A percentile compares a stretch with the other conserved stretches of the same genome.
Conservation (phyloP, 2,888 invertebrate species). For the Serrognathus titanus region DNA sequence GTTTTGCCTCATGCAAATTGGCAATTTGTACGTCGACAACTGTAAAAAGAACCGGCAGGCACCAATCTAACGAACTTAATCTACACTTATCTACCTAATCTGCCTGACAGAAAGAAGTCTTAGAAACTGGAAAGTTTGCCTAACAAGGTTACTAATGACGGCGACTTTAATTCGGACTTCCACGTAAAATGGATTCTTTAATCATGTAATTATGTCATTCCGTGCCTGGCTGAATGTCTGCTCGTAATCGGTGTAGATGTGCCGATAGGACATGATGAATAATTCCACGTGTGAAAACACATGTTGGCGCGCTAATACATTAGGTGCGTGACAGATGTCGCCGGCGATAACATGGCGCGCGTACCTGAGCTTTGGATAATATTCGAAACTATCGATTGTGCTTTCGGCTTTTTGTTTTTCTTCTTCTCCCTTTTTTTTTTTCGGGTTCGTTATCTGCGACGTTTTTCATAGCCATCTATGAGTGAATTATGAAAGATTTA, state of each 20-base stretch:
- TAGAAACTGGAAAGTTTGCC: constrained; percentile 16
- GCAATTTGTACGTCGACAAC: constrained; percentile 27
- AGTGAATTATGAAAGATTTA: too few relatives aligned
- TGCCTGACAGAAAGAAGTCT: constrained; percentile 17
- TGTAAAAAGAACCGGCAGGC: constrained; percentile 17
- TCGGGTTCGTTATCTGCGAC: too few relatives aligned
- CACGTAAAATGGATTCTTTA: constrained; percentile 36
- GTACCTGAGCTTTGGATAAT: constrained; percentile 4
- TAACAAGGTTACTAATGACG: constrained; percentile 20
- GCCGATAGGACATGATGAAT: constrained; percentile 35
- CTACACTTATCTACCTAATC: constrained; percentile 11
- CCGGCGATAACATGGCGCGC: constrained; percentile 31
- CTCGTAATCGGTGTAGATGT: constrained; percentile 37
- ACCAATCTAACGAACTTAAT: constrained; percentile 28
- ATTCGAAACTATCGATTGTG: background rate
- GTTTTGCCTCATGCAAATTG: constrained; percentile 31
- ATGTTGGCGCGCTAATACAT: constrained; percentile 42
- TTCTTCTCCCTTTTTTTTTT: too few relatives aligned
- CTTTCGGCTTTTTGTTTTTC: too few relatives aligned
- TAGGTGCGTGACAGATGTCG: constrained; percentile 45
- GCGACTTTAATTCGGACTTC: constrained; percentile 12
- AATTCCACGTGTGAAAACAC: constrained; percentile 47
- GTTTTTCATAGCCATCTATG: too few relatives aligned
- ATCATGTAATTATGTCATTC: constrained; percentile 45
- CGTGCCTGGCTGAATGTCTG: constrained; percentile 36